Conservation (phyloP, 2,797 vertebrate species). For the Siniperca undulata region DNA sequence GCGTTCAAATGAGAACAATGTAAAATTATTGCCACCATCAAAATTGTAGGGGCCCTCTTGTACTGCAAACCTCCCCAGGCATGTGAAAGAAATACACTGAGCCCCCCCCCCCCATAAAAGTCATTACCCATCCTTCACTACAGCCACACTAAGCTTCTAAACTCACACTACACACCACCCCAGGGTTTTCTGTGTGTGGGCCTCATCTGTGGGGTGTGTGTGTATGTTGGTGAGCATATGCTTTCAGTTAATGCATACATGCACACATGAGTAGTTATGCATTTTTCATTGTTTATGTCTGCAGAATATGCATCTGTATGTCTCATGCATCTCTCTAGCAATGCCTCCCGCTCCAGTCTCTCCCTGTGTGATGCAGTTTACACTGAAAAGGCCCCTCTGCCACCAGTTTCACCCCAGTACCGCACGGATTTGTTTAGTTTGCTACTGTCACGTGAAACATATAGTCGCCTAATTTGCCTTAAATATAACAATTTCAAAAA, state of each 20-base stretch:
- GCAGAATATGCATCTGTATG: conserved; percentile 21
- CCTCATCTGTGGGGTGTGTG: conserved; percentile 20
- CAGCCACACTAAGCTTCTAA: conserved; percentile 27
- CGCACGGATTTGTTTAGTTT: neutral
- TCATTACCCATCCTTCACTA: conserved; percentile 62
- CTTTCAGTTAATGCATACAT: conserved; percentile 30
- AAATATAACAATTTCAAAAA: neutral
- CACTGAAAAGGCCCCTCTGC: neutral
- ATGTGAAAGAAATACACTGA: conserved; percentile 35
- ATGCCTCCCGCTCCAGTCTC: neutral
- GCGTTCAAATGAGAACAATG: conserved; percentile 17
- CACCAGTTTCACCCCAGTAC: neutral
- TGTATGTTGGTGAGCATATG: conserved; percentile 29
- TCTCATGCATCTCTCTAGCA: neutral
- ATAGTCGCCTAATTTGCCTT: neutral
- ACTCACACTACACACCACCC: conserved; percentile 50
- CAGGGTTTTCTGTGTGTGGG: conserved; percentile 43
- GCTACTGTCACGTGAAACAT: neutral
- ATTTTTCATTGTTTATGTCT: conserved; percentile 45
- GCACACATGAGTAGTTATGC: conserved; percentile 16
- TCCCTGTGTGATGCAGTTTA: neutral
- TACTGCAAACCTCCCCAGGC: conserved; percentile 44
- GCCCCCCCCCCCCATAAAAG: conserved; percentile 23
- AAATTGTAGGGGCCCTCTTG: conserved; percentile 8
- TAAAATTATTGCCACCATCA: conserved; percentile 36